These are phyloP conservation scores for Pleuronectes platessa DNA, from an alignment of 2,113 vertebrate genomes.

Conservation along the genomic window DNA sequence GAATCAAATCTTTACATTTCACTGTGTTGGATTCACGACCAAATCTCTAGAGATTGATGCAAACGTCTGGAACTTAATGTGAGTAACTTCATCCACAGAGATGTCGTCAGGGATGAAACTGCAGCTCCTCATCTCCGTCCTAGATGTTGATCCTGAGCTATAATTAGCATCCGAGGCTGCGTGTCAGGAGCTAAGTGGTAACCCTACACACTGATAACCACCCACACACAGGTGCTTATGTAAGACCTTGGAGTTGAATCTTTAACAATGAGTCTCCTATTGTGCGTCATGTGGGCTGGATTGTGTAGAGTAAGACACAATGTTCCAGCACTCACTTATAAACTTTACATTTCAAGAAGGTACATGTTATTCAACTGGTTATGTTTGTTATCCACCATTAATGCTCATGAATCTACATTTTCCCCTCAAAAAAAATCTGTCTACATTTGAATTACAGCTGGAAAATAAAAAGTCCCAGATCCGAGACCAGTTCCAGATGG, in stretches of 20 bases:
- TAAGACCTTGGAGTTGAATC: constrained; percentile 6
- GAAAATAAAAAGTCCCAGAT: constrained; percentile 4
- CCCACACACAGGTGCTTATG: constrained; percentile 18
- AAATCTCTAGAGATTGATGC: neutral
- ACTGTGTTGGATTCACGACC: neutral
- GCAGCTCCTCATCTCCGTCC: constrained; percentile 9
- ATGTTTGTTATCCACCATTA: too few species aligned
- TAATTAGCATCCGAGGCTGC: constrained; percentile 41
- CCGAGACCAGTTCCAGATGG: neutral
- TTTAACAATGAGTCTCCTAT: neutral
- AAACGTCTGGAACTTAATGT: neutral
- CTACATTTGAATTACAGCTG: neutral
- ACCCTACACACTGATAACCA: constrained; percentile 39
- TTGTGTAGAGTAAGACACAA: too few species aligned
- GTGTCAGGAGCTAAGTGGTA: constrained; percentile 44
- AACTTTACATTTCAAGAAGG: too few species aligned
- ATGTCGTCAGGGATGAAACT: constrained; percentile 11
- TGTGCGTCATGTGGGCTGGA: neutral
- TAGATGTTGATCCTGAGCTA: constrained; percentile 43
- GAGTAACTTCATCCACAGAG: neutral
- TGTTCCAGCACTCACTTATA: too few species aligned
- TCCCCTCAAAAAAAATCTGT: too few species aligned
- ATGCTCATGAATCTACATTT: too few species aligned
- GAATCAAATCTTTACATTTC: too few species aligned
- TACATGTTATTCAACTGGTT: too few species aligned